phyloP scores from a whole-genome alignment of 2,888 invertebrate genomes.

The Polyommatus iphigenia region DNA sequence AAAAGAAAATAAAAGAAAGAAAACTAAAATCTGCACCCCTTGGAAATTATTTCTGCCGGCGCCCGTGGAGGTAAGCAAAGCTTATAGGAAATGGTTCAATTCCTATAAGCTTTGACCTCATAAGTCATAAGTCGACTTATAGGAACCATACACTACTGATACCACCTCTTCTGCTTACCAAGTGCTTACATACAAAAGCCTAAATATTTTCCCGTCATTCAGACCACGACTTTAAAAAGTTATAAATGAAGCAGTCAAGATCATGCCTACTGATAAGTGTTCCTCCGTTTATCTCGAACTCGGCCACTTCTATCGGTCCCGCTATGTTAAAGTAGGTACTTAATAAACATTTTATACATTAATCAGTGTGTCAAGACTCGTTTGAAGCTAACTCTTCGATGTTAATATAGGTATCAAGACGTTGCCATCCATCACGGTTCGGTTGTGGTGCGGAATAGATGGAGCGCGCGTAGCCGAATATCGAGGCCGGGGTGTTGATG shows the following conservation, averaged over 20 bases:
- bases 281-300: background rate
- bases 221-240: constrained; percentile 2
- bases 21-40: too few relatives aligned
- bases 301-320: constrained; percentile 23
- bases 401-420: constrained; percentile 22
- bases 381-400: constrained; percentile 4
- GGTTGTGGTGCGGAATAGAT: constrained; percentile 58
- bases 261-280: background rate
- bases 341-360: constrained; percentile 21
- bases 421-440: constrained; percentile 45
- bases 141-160: too few relatives aligned
- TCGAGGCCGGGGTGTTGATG: constrained; percentile 71
- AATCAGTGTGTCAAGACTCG: constrained; percentile 23
- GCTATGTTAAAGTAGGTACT: constrained; percentile 27
- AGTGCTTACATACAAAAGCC: background rate
- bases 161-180: background rate
- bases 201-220: background rate
- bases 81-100: too few relatives aligned
- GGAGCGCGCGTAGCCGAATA: constrained; percentile 62
- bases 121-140: too few relatives aligned
- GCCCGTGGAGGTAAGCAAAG: too few relatives aligned
- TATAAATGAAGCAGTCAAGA: constrained; percentile 25
- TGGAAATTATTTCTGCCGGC: too few relatives aligned
- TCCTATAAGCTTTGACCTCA: too few relatives aligned
- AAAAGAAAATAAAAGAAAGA: too few relatives aligned